Base-by-base conservation (phyloP, 2,888 invertebrate genomes). In the Orthosia cruda region DNA sequence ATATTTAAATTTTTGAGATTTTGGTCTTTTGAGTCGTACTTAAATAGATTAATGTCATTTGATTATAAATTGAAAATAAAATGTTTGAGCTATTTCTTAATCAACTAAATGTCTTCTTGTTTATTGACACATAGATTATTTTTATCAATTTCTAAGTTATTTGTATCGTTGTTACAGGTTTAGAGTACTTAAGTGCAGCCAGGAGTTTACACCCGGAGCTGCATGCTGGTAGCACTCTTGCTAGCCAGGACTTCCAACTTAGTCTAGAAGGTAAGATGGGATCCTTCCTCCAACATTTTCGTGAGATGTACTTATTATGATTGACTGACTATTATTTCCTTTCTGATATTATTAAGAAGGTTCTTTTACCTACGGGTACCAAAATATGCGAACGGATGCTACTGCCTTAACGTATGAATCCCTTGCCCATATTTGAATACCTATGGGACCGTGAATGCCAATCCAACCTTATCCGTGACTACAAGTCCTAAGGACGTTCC, bases 211-310 rank as follows among this genome's bases (percentile, higher is more conserved):
- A 97, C 77, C 97, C 97, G 47, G 97, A 97, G 86, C 95, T 97
- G 57, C 97, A 97, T 78, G 97, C 97, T 57, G 97, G 97, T 80
- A 97, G 97, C 86, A 97, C 98, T 72, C 97, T 98, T 85, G 98
- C 99, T 63, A 99, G 98, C 89, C 98, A 99, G 80, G 99, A 99
- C 90, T 98, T 99, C 89, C 98, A 98, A 85, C 98, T 99, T 91
- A 99, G 99, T 91, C 97, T 99, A 95, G 99, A 99, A 96, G 98
- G 98, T 98, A 96, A 97, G 97, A 50, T n/a, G 5, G 9, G 9
- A 7, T 45, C 32, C 15, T 54, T 12, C 12, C 2, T 55, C 49
- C 15, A 12, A 11, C 12, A 5, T 32, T 63, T 2, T 12, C 3
- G 12, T 32, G 9, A 11, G 40, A 15, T 40, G 40, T 9, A 4